Conservation (phyloP, 2,797 vertebrate species). For the Jordanella pulchra region DNA sequence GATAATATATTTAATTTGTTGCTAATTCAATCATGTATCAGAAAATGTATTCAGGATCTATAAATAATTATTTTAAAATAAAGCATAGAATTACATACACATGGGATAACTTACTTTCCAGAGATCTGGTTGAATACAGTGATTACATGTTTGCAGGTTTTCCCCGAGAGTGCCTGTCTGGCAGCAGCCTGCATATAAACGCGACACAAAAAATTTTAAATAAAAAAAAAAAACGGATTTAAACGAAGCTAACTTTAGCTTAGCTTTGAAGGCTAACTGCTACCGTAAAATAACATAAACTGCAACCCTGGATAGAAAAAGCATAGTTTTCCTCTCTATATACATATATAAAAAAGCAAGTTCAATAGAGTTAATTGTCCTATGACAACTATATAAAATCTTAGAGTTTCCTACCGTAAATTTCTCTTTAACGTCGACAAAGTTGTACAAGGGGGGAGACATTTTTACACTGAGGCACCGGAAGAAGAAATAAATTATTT, state of each 20-base stretch:
- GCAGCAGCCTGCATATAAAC: conserved; percentile 84
- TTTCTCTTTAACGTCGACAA: conserved; percentile 79
- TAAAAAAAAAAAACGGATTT: not conserved
- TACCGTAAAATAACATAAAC: not conserved
- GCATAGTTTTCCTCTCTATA: fast-evolving
- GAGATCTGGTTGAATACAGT: conserved; percentile 86
- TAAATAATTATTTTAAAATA: too few species aligned
- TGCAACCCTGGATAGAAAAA: fast-evolving
- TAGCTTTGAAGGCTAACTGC: conserved; percentile 42
- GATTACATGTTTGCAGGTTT: conserved; percentile 85
- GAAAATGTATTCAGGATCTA: too few species aligned
- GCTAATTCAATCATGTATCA: too few species aligned
- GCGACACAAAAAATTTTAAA: conserved; percentile 18
- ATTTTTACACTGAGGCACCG: conserved; percentile 63
- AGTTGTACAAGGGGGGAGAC: conserved; percentile 78
- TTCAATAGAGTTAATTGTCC: fast-evolving
- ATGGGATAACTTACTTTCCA: conserved; percentile 85
- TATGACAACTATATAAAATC: fast-evolving
- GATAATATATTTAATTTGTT: not conserved
- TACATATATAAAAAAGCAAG: fast-evolving
- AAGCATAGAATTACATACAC: too few species aligned
- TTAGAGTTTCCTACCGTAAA: conserved; percentile 71
- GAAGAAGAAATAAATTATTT: conserved; percentile 37
- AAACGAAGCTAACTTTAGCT: conserved; percentile 29
- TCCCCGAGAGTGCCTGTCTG: conserved; percentile 81